phyloP scores from a whole-genome alignment of 2,888 invertebrate species.

The Orthosia gothica region DNA sequence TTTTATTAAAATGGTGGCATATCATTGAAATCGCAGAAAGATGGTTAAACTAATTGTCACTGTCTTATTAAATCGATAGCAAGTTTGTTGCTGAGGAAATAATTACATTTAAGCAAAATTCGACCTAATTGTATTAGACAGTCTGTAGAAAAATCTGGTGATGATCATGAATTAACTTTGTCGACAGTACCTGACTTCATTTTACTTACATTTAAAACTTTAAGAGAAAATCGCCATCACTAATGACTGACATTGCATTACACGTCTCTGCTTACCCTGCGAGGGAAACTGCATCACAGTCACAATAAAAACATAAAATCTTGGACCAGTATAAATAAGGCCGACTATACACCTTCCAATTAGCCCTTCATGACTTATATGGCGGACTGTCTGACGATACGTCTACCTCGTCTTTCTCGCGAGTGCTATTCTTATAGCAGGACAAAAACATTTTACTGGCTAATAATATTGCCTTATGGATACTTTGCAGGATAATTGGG shows the following conservation, averaged over 20 bases:
- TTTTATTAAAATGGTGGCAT: too few relatives aligned
- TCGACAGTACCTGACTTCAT: too few relatives aligned
- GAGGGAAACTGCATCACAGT: slow-evolving; percentile 1
- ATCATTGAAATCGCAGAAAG: too few relatives aligned
- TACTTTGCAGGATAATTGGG: not conserved
- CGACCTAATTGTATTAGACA: too few relatives aligned
- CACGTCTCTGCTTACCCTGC: slow-evolving; percentile 11
- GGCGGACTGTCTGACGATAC: not conserved
- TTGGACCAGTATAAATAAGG: slow-evolving; percentile 31
- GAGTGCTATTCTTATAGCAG: not conserved
- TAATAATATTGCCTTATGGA: not conserved
- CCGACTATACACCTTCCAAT: slow-evolving; percentile 38
- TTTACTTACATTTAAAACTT: not conserved
- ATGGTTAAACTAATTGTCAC: too few relatives aligned
- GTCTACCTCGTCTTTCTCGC: not conserved
- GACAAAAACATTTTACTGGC: slow-evolving; percentile 25
- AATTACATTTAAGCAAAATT: too few relatives aligned
- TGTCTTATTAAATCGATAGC: too few relatives aligned
- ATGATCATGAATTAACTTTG: too few relatives aligned
- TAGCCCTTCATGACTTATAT: slow-evolving; percentile 31
- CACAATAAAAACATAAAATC: slow-evolving; percentile 38
- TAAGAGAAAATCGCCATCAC: slow-evolving; percentile 3
- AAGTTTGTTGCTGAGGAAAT: too few relatives aligned
- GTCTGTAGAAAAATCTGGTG: too few relatives aligned
- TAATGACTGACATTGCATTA: slow-evolving; percentile 19